A percentile compares a stretch with the other conserved stretches of the same genome.
Evolutionary conservation across 2,797 vertebrate species (phyloP).

Genomic region (Centroberyx gerrardi): DNA sequence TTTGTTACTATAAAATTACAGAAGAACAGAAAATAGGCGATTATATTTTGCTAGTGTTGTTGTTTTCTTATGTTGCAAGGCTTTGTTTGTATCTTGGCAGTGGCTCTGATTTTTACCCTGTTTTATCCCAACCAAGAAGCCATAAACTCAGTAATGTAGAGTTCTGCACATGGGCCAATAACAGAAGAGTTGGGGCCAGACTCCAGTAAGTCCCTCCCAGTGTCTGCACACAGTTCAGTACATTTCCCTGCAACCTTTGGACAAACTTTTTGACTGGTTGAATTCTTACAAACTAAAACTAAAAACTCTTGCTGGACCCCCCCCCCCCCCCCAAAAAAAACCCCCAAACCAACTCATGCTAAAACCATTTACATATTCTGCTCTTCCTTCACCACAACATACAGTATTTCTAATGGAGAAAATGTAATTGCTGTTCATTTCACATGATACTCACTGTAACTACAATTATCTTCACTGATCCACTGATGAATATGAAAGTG

Average conservation of each 20-base stretch:
- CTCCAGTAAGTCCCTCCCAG: conserved; percentile 16
- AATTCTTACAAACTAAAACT: not conserved
- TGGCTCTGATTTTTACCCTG: not conserved
- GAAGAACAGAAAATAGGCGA: too few species aligned
- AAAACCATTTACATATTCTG: conserved; percentile 9
- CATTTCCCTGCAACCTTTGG: conserved; percentile 23
- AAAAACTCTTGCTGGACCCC: too few species aligned
- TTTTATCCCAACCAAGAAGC: conserved; percentile 33
- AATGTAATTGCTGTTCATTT: too few species aligned
- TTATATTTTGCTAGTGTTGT: conserved; percentile 17
- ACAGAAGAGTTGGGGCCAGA: conserved; percentile 17
- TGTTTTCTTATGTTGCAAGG: conserved; percentile 11
- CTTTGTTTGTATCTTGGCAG: conserved; percentile 30
- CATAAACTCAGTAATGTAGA: conserved; percentile 42
- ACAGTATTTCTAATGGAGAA: too few species aligned
- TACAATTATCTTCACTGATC: not conserved
- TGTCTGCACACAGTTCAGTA: conserved; percentile 22
- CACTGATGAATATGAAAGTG: not conserved
- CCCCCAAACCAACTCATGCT: too few species aligned
- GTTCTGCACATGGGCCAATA: conserved; percentile 20
- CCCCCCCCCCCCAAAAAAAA: too few species aligned
- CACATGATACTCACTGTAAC: not conserved
- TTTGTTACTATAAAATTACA: too few species aligned
- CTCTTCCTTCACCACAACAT: not conserved
- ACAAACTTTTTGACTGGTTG: not conserved